Conservation (phyloP, 2,113 vertebrate species). For the Thamnophis sirtalis region DNA sequence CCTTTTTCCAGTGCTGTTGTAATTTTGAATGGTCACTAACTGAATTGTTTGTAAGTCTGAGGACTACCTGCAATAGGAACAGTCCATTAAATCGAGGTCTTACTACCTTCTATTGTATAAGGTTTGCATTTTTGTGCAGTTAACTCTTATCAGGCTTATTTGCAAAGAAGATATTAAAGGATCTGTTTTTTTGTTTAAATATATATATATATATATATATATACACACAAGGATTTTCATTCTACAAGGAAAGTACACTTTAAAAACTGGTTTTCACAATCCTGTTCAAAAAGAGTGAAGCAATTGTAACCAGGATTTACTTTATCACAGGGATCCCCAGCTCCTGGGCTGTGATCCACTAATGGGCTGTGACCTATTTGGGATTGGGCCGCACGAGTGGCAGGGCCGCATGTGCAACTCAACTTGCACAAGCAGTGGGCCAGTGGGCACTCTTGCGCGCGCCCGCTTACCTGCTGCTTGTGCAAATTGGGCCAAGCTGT, state of each 20-base stretch:
- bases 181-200: neutral
- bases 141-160: neutral
- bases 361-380: neutral
- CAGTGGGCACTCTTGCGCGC: fast-evolving
- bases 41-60: neutral
- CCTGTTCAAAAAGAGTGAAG: neutral
- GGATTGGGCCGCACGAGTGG: neutral
- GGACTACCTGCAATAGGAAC: neutral
- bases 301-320: neutral
- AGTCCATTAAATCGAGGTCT: neutral
- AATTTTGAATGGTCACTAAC: neutral
- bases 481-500: neutral
- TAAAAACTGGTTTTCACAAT: neutral
- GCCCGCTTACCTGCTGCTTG: neutral
- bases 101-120: neutral
- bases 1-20: neutral
- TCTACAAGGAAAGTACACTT: neutral
- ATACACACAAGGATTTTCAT: neutral
- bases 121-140: neutral
- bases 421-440: neutral
- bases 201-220: too few species aligned
- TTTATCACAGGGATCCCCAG: neutral
- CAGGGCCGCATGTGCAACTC: neutral
- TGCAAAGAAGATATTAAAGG: neutral
- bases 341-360: neutral